phyloP scores from a whole-genome alignment of 1,140 invertebrate species.

The Bombus confusus region DNA sequence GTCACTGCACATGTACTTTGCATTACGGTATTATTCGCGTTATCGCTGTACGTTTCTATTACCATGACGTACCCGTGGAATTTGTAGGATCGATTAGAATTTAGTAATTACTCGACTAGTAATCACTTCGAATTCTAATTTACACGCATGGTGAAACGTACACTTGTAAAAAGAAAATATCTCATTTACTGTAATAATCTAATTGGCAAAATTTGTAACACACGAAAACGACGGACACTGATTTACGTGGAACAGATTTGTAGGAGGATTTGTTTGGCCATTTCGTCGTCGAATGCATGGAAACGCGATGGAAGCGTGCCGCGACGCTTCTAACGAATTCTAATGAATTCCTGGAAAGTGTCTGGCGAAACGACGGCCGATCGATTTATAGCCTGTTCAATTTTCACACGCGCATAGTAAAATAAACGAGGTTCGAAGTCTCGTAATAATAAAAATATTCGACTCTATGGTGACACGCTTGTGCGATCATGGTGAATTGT shows the following conservation, averaged over 20 bases:
- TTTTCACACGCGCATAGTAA: conserved; percentile 11
- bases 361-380: neutral
- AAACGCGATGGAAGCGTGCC: neutral
- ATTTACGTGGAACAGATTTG: neutral
- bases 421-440: neutral
- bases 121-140: too few species aligned
- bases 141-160: neutral
- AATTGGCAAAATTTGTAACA: neutral
- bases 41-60: too few species aligned
- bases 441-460: neutral
- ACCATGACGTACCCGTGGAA: too few species aligned
- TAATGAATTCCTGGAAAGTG: conserved; percentile 44
- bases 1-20: too few species aligned
- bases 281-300: neutral
- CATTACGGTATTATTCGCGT: too few species aligned
- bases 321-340: conserved; percentile 47
- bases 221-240: too few species aligned
- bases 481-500: neutral
- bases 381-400: conserved; percentile 18
- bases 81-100: too few species aligned
- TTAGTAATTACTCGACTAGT: too few species aligned
- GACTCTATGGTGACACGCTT: too few species aligned
- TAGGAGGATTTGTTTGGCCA: neutral
- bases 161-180: too few species aligned
- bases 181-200: too few species aligned